Conservation (phyloP, 2,113 vertebrate genomes). For the Heteronetta atricapilla region DNA sequence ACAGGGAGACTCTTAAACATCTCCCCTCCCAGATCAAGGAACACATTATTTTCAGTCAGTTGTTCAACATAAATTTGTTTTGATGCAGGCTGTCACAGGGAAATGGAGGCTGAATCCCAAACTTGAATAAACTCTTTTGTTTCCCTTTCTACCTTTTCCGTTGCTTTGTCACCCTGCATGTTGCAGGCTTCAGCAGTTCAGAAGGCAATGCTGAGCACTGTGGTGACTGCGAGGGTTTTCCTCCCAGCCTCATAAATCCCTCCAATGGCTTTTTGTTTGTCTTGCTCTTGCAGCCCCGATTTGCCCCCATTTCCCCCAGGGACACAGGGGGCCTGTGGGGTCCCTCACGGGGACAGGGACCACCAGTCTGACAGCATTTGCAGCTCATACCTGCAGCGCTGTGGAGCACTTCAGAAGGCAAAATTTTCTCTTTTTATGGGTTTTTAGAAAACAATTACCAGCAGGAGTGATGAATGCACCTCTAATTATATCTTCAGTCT, state of each 20-base stretch:
- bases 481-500: constrained; percentile 33
- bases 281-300: neutral
- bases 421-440: neutral
- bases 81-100: neutral
- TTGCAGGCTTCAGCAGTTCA: neutral
- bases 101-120: neutral
- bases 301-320: rapidly evolving
- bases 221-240: rapidly evolving
- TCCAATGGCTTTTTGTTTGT: neutral
- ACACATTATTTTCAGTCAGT: neutral
- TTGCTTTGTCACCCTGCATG: neutral
- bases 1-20: neutral
- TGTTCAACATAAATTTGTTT: neutral
- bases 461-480: constrained; percentile 30
- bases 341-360: neutral
- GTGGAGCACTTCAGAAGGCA: neutral
- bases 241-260: neutral
- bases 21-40: neutral
- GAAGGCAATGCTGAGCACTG: neutral
- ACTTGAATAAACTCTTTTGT: neutral
- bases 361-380: rapidly evolving
- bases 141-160: neutral
- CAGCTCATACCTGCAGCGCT: rapidly evolving
- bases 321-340: rapidly evolving
- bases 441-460: constrained; percentile 55